phyloP scores from a whole-genome alignment of 2,888 invertebrate species.

The Pterobdella sp. region DNA sequence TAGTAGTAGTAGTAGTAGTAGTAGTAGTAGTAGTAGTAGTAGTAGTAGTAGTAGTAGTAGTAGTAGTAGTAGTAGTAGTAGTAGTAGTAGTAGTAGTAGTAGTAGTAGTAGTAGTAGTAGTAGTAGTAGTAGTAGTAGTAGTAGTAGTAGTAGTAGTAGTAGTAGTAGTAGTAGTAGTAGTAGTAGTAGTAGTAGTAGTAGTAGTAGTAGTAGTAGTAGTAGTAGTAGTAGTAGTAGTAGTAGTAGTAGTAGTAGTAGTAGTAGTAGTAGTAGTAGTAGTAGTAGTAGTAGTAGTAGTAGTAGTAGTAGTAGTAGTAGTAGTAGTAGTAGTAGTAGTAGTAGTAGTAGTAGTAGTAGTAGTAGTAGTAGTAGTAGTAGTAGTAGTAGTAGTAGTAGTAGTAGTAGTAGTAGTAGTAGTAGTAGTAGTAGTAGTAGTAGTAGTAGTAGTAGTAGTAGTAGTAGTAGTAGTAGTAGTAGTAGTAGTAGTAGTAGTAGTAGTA shows the following conservation, averaged over 20 bases:
- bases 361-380: neutral
- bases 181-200: neutral
- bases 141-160: neutral
- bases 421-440: neutral
- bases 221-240: neutral
- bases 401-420: neutral
- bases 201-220: neutral
- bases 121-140: neutral
- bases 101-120: neutral
- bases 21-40: neutral
- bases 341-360: neutral
- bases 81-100: neutral
- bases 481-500: neutral
- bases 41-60: neutral
- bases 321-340: neutral
- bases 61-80: neutral
- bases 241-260: neutral
- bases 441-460: neutral
- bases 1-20: neutral
- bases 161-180: neutral
- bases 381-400: neutral
- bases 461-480: neutral
- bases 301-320: neutral
- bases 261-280: neutral
- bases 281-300: neutral